Conservation (phyloP, 2,797 vertebrate genomes). For the Spinibarbus caldwelli region DNA sequence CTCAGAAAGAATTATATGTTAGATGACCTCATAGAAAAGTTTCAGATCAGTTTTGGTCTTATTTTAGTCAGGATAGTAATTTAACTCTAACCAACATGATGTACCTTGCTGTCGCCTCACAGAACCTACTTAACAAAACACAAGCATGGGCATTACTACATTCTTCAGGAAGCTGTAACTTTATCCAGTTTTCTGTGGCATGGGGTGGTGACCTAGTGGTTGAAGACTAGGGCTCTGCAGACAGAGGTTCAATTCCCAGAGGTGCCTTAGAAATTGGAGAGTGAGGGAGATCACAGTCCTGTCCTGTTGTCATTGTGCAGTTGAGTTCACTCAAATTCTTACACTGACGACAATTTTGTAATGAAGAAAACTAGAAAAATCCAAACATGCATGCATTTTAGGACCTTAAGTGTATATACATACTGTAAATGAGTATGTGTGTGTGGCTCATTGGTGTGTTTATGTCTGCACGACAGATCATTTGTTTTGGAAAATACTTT, state of each 20-base stretch:
- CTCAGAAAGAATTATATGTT: too few relatives aligned
- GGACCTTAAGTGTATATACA: not conserved
- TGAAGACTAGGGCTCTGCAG: not conserved
- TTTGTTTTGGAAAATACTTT: constrained; percentile 80
- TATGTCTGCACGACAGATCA: constrained; percentile 72
- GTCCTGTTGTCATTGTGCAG: not conserved
- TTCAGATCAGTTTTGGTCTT: not conserved
- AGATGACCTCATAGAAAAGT: not conserved
- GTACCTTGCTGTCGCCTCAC: not conserved
- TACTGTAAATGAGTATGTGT: not conserved
- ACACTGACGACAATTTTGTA: not conserved
- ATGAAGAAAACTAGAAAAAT: not conserved
- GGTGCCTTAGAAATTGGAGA: not conserved
- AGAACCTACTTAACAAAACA: constrained; percentile 25
- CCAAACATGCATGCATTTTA: not conserved
- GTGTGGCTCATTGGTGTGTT: not conserved
- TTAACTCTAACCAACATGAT: not conserved
- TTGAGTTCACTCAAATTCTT: not conserved
- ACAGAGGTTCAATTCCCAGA: not conserved
- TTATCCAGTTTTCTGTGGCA: constrained; percentile 7
- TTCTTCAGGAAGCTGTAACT: constrained; percentile 33
- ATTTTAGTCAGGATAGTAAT: constrained; percentile 14
- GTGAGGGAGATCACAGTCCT: constrained; percentile 8
- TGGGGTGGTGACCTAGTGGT: constrained; percentile 11
- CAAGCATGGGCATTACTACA: not conserved